Percentiles rank a stretch among this genome's conserved stretches.
phyloP scores from a whole-genome alignment of 2,797 vertebrate genomes.

The Arnoldichthys spilopterus region DNA sequence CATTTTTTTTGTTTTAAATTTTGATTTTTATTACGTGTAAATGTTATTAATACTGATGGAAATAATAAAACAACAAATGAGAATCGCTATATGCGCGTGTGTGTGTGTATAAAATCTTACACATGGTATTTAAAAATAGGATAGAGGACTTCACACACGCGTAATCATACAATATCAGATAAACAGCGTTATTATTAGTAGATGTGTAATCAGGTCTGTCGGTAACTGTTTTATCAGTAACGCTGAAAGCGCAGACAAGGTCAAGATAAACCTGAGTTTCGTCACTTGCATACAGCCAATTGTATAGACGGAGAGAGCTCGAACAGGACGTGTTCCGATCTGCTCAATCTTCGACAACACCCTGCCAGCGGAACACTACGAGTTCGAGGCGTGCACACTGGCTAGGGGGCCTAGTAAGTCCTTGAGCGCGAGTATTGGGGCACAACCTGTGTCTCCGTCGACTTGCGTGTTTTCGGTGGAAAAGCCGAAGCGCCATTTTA shows the following conservation, averaged over 20 bases:
- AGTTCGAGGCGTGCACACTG: not conserved
- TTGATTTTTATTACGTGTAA: conserved; percentile 67
- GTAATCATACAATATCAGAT: too few species aligned
- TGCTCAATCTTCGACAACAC: too few species aligned
- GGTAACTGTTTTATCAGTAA: not conserved
- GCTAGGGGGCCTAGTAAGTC: not conserved
- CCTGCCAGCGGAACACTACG: not conserved
- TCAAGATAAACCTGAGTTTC: not conserved
- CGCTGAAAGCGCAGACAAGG: not conserved
- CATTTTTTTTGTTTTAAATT: conserved; percentile 54
- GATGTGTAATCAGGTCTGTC: too few species aligned
- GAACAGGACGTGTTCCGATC: not conserved
- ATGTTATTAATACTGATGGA: conserved; percentile 67
- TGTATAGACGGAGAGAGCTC: not conserved
- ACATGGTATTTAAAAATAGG: too few species aligned
- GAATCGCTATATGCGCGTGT: not conserved
- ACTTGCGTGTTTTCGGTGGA: conserved; percentile 46
- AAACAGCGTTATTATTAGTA: too few species aligned
- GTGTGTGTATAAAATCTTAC: not conserved
- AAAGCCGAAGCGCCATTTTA: conserved; percentile 76
- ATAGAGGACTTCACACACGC: not conserved
- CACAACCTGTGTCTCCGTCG: not conserved
- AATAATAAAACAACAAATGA: conserved; percentile 31
- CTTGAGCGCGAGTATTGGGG: not conserved
- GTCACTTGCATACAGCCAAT: not conserved